Conservation (phyloP, 2,797 vertebrate species). For the Oreortyx pictus region DNA sequence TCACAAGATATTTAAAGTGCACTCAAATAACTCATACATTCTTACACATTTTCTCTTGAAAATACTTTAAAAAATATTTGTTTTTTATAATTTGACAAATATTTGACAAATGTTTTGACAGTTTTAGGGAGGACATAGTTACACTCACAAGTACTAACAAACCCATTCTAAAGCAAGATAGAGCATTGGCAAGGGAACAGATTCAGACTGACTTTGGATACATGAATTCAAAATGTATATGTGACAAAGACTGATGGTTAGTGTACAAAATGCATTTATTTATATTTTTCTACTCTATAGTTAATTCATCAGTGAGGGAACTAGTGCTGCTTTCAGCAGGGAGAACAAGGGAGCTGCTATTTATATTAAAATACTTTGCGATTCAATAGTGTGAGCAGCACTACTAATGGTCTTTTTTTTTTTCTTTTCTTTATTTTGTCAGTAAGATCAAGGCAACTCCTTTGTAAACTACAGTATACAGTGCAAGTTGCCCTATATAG, state of each 20-base stretch:
- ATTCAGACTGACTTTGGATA: conserved; percentile 46
- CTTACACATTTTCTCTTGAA: not conserved
- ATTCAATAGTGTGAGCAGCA: conserved; percentile 47
- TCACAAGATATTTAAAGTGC: not conserved
- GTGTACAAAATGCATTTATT: conserved; percentile 51
- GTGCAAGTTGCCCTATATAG: conserved; percentile 36
- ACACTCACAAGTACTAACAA: not conserved
- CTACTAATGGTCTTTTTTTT: conserved; percentile 61
- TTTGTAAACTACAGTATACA: conserved; percentile 69
- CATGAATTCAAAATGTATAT: not conserved
- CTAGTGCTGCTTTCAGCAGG: conserved; percentile 45
- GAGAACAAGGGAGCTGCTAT: conserved; percentile 69
- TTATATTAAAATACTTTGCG: conserved; percentile 70
- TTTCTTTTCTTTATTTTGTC: not conserved
- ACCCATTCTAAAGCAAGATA: conserved; percentile 12
- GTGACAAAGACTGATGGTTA: conserved; percentile 48
- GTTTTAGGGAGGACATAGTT: conserved; percentile 26
- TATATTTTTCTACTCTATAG: conserved; percentile 53
- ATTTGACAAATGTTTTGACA: not conserved
- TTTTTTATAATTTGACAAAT: conserved; percentile 13
- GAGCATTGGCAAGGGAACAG: not conserved
- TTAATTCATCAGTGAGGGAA: conserved; percentile 62
- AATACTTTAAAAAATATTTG: not conserved
- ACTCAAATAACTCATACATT: not conserved
- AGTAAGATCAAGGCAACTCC: conserved; percentile 73